Base-by-base conservation (phyloP, 2,888 invertebrate genomes). In the Serripes groenlandicus region DNA sequence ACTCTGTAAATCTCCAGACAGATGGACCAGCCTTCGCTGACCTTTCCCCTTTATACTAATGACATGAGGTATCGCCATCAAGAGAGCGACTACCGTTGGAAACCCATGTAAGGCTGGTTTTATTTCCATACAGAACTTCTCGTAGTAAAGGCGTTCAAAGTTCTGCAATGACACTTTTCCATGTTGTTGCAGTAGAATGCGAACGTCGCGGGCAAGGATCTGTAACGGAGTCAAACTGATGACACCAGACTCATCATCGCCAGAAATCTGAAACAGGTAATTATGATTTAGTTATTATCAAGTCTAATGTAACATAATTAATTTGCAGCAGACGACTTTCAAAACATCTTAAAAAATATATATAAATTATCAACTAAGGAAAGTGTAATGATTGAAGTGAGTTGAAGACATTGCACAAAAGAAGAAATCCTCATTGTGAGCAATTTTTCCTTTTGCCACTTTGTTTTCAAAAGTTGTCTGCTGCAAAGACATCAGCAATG, bases 21-120 rank as follows among this genome's bases (percentile, higher is more conserved):
- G 78, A 30, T 87, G 83, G 9, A 91, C 83, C 58, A 88, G 83
- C 75, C 85, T 89, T 26, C 88, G 79, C 9, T 90, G 85, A 23
- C 94, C 94, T 62, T 93, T 95, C 92, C 95, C 95, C 18, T 93
- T 92, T 18, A 95, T 88, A n/a, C 93, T 91, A 4, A 96, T 95
- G 1, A 96, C 95, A 83, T 96, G 96, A 11, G 96, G 95, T 23
- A 96, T 93, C 9, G 96, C 95, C 87, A 95, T 95, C 9, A 96
- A 94, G 64, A 96, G 92, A 3, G 95, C 94, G n/a, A 93, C 90
- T 1, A 96, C 80, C 15, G 95, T 95, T 3, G 95, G 94, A 88
- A 94, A 96, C 0, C 96, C 96, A 90, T 95, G 96, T 30, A 95
- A 93, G 0, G 95, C 95, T 11, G 96, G 95, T 77, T 95, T 95